Base-by-base conservation (phyloP, 2,797 vertebrate species). In the Acomys russatus region DNA sequence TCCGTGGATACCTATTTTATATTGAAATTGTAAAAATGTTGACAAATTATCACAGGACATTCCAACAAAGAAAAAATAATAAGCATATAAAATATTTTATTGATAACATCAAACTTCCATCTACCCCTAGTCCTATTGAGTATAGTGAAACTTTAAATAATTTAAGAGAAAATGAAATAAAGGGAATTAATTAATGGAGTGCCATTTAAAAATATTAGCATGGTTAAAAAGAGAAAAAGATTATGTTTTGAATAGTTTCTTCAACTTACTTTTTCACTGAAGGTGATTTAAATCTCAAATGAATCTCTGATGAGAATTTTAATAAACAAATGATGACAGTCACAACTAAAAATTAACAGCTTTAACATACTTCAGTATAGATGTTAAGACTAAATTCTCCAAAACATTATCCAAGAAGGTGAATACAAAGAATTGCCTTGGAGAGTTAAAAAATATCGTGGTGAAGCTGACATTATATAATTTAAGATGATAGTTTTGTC, bases 1-100 rank as follows among this genome's bases (percentile, higher is more conserved):
- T 95, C 44, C 54, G 83, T 51, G 77, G 38, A 93, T 91, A 25
- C 33, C 18, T 82, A 83, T 63, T 85, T 94, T 89, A 88, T 88
- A 28, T 82, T 89, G 12, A 94, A 95, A 84, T 82, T 73, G 63
- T 94, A 33, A 96, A 97, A 97, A 95, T 44, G 87, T 44, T 80
- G 74, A 83, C 87, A 90, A 95, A 78, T 94, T 92, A 96, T 80
- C 73, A 33, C 64, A 59, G 4, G 76, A 14, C 51, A 94, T 63
- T 95, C 73, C 30, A 94, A 77, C 38, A 94, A 95, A 79, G 10
- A 9, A 97, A 96, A 83, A 15, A 93, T 73, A 83, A 10, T 70
- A 95, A 96, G 6, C 33, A 63, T 14, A 90, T 64, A 88, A 83
- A 38, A 90, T 96, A 80, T 44, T 94, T 54, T 6, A 54, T 68